phyloP scores from a whole-genome alignment of 2,888 invertebrate species.

The Celastrina argiolus region DNA sequence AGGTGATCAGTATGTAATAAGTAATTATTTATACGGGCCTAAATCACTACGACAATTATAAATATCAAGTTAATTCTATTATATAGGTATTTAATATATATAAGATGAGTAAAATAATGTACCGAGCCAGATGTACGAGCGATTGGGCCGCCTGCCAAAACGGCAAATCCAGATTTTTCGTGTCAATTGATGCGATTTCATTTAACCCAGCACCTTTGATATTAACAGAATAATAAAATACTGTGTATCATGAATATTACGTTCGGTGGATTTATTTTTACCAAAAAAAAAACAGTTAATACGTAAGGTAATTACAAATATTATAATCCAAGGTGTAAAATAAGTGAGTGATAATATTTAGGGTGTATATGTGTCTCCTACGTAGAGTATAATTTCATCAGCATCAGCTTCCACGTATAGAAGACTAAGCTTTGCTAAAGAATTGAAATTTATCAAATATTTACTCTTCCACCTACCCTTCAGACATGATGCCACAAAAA shows the following conservation, averaged over 20 bases:
- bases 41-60: not conserved
- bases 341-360: too few relatives aligned
- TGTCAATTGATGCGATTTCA: conserved; percentile 6
- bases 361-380: too few relatives aligned
- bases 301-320: too few relatives aligned
- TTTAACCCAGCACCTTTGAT: conserved; percentile 2
- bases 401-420: too few relatives aligned
- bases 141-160: not conserved
- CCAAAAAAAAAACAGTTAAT: not conserved
- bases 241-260: not conserved
- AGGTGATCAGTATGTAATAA: too few relatives aligned
- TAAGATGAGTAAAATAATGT: not conserved
- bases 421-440: too few relatives aligned
- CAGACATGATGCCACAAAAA: too few relatives aligned
- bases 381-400: too few relatives aligned
- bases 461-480: too few relatives aligned
- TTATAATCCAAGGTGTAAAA: too few relatives aligned
- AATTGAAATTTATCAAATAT: too few relatives aligned
- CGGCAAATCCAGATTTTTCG: conserved; percentile 8
- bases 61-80: not conserved
- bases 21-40: too few relatives aligned
- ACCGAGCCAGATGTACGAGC: not conserved
- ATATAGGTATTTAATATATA: not conserved
- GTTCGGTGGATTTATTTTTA: not conserved
- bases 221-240: conserved; percentile 13